A percentile compares a stretch with the other conserved stretches of the same genome.
Evolutionary conservation across 2,888 invertebrate species (phyloP).

Genomic region (Pristionchus entomophagus): DNA sequence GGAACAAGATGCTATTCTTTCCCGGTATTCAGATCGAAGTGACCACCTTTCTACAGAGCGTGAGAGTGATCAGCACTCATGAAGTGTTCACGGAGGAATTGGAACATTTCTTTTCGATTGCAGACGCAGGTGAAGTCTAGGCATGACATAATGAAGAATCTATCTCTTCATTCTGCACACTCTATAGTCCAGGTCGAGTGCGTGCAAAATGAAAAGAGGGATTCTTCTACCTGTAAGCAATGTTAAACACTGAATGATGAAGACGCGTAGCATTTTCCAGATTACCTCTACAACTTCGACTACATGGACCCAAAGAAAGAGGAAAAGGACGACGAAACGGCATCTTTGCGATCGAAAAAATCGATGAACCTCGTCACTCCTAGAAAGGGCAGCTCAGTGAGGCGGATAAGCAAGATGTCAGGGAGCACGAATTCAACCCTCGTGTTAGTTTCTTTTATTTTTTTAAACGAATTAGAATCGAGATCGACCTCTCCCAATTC

Average conservation of each 20-base stretch:
- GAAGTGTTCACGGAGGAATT: constrained; percentile 50
- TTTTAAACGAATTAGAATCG: not conserved
- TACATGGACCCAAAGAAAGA: constrained; percentile 53
- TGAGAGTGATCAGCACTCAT: constrained; percentile 53
- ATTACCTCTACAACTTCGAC: constrained; percentile 52
- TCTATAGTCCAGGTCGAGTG: not conserved
- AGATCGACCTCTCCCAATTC: no score
- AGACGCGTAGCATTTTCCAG: constrained; percentile 38
- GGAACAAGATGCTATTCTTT: constrained; percentile 61
- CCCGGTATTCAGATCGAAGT: constrained; percentile 64
- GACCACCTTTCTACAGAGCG: constrained; percentile 58
- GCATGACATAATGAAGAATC: not conserved
- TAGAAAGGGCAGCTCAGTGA: constrained; percentile 17
- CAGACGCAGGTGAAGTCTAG: constrained; percentile 5
- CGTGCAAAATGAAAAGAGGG: not conserved
- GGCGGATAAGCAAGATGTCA: not conserved
- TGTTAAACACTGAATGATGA: no score
- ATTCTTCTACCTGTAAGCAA: not conserved
- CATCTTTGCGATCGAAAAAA: constrained; percentile 20
- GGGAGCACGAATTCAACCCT: not conserved
- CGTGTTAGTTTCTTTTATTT: not conserved
- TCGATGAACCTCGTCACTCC: constrained; percentile 29
- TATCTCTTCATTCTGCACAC: no score
- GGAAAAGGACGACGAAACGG: constrained; percentile 48
- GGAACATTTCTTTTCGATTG: constrained; percentile 49